Evolutionary conservation across 2,888 invertebrate species (phyloP), one percentile per base, ranked within the genome.

Genomic region (Panopea generosa): DNA sequence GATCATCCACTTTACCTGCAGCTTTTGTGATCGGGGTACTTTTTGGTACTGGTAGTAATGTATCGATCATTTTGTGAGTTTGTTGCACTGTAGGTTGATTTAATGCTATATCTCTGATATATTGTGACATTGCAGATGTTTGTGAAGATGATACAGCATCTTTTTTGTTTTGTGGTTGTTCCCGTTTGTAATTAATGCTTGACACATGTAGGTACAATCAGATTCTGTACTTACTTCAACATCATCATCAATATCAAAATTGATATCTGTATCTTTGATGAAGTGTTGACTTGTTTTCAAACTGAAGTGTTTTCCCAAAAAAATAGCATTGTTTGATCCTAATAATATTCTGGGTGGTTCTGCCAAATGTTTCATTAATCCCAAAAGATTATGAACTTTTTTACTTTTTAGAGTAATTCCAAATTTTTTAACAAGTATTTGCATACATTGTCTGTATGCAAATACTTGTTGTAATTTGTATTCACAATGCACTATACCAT

Each of bases 321-420:
- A 52, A 7, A 11, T n/a, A 1, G 24, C 27, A 26, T 68, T 68
- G 40, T 68, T 68, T 16, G 24, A 38, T 1, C 67, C 67, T 11
- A 52, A 2, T 11, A 68, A 2, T 2, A 68, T 24, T 11, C 67
- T 50, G 7, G 67, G 67, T 14, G 9, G 24, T n/a, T 18, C 11
- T 1, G 24, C 3, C 22, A 67, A 26, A 20, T 57, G 52, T 2
- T 9, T 2, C 3, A 57, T 14, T 4, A 67, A n/a, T 0, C 16
- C 57, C 4, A 0, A n/a, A 0, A 38, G 16, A 4, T 24, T 20
- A 1, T 16, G n/a, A 3, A 67, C 33, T 24, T 24, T 49, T 45
- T 56, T 29, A 1, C 26, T 26, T 18, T 29, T 57, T 38, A 57
- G 24, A 9, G 1, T 7, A 1, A 33, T 18, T 7, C 38, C 49